These are phyloP conservation scores for Acanthochromis polyacanthus DNA, from an alignment of 2,113 vertebrate genomes.

Conservation along the genomic window DNA sequence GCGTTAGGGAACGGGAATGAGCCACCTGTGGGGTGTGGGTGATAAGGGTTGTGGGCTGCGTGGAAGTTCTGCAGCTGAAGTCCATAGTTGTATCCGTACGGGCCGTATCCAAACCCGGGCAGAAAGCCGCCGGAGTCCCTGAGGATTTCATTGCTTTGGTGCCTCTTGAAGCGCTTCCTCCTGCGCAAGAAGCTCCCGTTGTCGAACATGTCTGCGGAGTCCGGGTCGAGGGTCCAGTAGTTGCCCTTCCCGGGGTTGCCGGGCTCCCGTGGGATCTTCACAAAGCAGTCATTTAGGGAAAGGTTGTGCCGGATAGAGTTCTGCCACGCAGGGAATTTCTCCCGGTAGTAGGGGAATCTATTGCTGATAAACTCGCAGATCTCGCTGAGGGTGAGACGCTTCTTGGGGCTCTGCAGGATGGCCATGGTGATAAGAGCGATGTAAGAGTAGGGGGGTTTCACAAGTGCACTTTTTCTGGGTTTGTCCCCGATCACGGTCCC, in stretches of 20 bases:
- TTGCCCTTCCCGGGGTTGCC: conserved; percentile 95
- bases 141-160: conserved; percentile 91
- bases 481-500: conserved; percentile 83
- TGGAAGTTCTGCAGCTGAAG: conserved; percentile 94
- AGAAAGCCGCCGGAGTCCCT: conserved; percentile 93
- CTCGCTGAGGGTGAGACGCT: conserved; percentile 94
- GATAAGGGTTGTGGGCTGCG: conserved; percentile 82
- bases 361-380: conserved; percentile 98
- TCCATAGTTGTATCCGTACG: conserved; percentile 96
- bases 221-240: conserved; percentile 97
- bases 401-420: conserved; percentile 97
- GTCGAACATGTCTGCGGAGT: conserved; percentile 97
- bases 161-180: conserved; percentile 95
- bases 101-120: conserved; percentile 94
- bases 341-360: conserved; percentile 95
- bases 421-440: conserved; percentile 98
- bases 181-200: conserved; percentile 94
- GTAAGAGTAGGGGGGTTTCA: conserved; percentile 93
- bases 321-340: conserved; percentile 96
- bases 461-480: conserved; percentile 88
- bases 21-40: conserved; percentile 82
- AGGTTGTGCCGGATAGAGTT: conserved; percentile 96
- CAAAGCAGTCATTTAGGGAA: conserved; percentile 95
- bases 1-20: conserved; percentile 90
- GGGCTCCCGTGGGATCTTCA: conserved; percentile 92